Evolutionary conservation across 1,140 invertebrate species (phyloP).

Genomic region (Microvelia longipes): DNA sequence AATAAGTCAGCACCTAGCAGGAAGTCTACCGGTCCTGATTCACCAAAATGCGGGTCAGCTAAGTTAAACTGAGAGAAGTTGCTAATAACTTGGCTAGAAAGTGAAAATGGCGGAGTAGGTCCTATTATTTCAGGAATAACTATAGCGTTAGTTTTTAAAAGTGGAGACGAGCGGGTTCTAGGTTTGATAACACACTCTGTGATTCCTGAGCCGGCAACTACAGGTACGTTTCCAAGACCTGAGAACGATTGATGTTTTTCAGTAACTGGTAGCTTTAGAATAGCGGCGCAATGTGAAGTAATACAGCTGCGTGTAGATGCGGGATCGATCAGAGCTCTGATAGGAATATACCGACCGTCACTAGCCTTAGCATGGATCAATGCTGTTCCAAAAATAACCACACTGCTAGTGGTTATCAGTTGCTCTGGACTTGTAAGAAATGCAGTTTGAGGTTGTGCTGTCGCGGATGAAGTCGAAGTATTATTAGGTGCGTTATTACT

Average conservation of each 20-base stretch:
- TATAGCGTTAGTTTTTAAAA: neutral
- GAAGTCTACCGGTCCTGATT: no score
- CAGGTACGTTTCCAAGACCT: neutral
- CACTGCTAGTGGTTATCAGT: neutral
- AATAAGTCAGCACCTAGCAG: neutral
- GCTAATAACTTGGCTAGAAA: neutral
- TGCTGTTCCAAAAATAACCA: neutral
- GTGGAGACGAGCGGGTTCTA: neutral
- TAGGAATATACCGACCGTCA: neutral
- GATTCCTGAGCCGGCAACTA: neutral
- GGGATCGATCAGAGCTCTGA: neutral
- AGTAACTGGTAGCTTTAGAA: neutral
- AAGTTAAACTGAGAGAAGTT: neutral
- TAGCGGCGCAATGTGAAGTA: neutral
- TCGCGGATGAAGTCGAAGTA: neutral
- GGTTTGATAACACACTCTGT: neutral
- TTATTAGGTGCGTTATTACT: no score
- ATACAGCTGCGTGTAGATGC: neutral
- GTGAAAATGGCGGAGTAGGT: neutral
- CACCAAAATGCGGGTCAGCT: neutral
- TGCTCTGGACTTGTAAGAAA: neutral
- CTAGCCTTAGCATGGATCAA: neutral
- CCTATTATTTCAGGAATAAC: neutral
- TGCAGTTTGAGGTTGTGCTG: neutral
- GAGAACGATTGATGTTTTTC: neutral